Base-by-base conservation (phyloP, 2,797 vertebrate species). In the Melopsittacus undulatus region DNA sequence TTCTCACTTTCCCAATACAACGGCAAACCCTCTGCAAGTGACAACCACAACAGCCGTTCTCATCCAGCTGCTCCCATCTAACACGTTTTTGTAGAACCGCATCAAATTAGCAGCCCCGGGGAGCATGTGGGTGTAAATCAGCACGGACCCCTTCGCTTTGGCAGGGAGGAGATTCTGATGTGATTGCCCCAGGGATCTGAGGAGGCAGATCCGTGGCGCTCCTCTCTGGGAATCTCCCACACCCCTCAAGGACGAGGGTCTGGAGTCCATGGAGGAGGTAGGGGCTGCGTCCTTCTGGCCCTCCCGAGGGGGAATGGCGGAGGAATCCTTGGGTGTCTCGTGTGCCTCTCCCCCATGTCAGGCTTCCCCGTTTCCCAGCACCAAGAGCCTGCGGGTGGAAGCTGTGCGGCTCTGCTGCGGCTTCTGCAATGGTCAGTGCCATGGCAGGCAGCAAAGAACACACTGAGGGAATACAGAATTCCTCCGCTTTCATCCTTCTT, bases 111-210 rank as follows among this genome's bases (percentile, higher is more conserved):
- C 92, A 89, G 85, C 40, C 93, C 93, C 52, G 13, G 79, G 90
- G 77, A 91, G 92, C 90, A 93, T 94, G 78, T 86, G 94, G 95
- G 93, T 95, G 92, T 94, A 95, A 95, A 96, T 96, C 95, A 96
- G 89, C 94, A 83, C 0, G 57, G 93, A 91, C 89, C 92, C 94
- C 90, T 95, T 96, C 88, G 13, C 94, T 95, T 96, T 94, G 92
- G 94, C 88, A 96, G 96, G 95, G 93, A 94, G 88, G 86, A 94
- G 92, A 95, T 94, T 95, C 95, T 97, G 94, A 88, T 95, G 93
- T 92, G 81, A 94, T 96, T 94, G 90, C 90, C 91, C 95, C 91
- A 91, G 90, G 85, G 90, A 89, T 95, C 87, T 96, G 95, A 97
- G 96, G 86, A 97, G 81, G 88, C 93, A 92, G 92, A 96, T 95